Base-by-base conservation (phyloP, 2,113 vertebrate genomes). In the Eublepharis macularius region DNA sequence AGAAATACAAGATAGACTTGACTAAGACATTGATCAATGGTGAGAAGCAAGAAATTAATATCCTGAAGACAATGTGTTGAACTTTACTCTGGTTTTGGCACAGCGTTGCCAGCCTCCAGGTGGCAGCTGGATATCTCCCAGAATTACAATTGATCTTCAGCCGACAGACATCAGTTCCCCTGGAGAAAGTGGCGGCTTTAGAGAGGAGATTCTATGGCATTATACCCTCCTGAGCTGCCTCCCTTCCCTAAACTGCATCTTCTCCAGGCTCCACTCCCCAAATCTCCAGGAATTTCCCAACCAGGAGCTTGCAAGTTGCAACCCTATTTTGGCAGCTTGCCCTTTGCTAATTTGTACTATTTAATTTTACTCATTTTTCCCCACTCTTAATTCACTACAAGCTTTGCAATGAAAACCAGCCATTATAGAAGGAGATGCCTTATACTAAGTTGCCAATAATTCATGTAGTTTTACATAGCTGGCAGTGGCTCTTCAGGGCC, bases 251-350 rank as follows among this genome's bases (percentile, higher is more conserved):
- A n/a, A n/a, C n/a, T n/a, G n/a, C n/a, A n/a, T n/a, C n/a, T n/a
- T n/a, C n/a, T n/a, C n/a, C n/a, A n/a, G n/a, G n/a, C n/a, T n/a
- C n/a, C n/a, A n/a, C n/a, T n/a, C n/a, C n/a, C n/a, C n/a, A n/a
- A n/a, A n/a, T n/a, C n/a, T n/a, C n/a, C n/a, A n/a, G n/a, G n/a
- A n/a, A n/a, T n/a, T n/a, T n/a, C n/a, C n/a, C n/a, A n/a, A n/a
- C n/a, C n/a, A n/a, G n/a, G n/a, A n/a, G n/a, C n/a, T n/a, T n/a
- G n/a, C n/a, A n/a, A n/a, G n/a, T n/a, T n/a, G n/a, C n/a, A n/a
- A n/a, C n/a, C n/a, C n/a, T n/a, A n/a, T n/a, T n/a, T n/a, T 89
- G 90, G 89, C 84, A 89, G 72, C 70, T 82, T 32, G 84, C 80
- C 80, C 60, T 51, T 69, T 80, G 72, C 41, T 76, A 76, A 49